These are phyloP conservation scores for Synergus laeviventris DNA, from an alignment of 2,888 invertebrate genomes.

Conservation along the genomic window DNA sequence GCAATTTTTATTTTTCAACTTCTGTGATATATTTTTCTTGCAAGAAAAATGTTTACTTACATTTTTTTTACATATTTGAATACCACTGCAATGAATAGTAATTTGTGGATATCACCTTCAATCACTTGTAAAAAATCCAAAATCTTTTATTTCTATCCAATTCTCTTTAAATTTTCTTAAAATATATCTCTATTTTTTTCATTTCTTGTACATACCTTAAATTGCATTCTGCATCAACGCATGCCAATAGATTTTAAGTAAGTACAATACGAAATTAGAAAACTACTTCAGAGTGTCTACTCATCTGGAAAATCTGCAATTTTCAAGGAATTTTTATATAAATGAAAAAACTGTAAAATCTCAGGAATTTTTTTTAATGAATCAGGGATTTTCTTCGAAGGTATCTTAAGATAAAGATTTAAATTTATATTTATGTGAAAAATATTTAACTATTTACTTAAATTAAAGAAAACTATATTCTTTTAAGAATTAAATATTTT, in stretches of 20 bases:
- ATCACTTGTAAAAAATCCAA: neutral
- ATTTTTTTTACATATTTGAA: neutral
- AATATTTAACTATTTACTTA: no score
- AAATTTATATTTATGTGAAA: no score
- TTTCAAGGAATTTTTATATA: no score
- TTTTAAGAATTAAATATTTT: no score
- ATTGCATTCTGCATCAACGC: slow-evolving; percentile 5
- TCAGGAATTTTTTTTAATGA: no score
- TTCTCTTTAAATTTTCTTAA: neutral
- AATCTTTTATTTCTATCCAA: neutral
- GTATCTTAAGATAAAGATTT: no score
- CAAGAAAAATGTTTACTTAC: neutral
- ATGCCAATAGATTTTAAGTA: slow-evolving; percentile 8
- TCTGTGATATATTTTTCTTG: slow-evolving; percentile 36
- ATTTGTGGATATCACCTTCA: neutral
- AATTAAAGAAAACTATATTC: no score
- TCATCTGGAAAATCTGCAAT: no score
- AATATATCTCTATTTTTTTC: neutral
- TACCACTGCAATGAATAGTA: neutral
- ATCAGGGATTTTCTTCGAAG: no score
- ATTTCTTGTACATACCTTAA: neutral
- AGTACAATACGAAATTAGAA: slow-evolving; percentile 7
- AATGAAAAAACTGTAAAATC: no score
- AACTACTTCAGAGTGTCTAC: neutral
- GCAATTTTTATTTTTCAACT: slow-evolving; percentile 48